These are phyloP conservation scores for Pseudochirops cupreus DNA, from an alignment of 2,797 vertebrate species.

Conservation along the genomic window DNA sequence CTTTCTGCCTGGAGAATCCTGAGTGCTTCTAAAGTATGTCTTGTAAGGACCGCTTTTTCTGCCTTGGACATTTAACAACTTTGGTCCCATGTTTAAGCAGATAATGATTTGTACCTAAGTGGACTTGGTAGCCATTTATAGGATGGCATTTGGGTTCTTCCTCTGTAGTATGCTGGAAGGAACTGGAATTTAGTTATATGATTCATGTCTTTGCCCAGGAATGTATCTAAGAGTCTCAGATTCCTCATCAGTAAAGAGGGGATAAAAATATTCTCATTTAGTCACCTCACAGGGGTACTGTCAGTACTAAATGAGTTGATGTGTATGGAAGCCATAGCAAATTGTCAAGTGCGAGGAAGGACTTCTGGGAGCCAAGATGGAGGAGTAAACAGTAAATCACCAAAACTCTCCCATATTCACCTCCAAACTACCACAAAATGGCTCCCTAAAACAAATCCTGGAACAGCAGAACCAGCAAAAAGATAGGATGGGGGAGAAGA, in stretches of 20 bases:
- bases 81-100: background rate
- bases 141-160: background rate
- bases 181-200: background rate
- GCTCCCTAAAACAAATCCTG: too few species aligned
- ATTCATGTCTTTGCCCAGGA: too few species aligned
- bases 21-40: slow-evolving; percentile 76
- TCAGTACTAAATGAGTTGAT: background rate
- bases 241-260: background rate
- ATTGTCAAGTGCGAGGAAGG: background rate
- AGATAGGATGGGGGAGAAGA: too few species aligned
- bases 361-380: too few species aligned
- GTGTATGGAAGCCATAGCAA: background rate
- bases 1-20: slow-evolving; percentile 77
- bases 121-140: background rate
- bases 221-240: background rate
- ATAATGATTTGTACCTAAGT: background rate
- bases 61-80: background rate
- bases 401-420: too few species aligned
- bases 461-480: too few species aligned
- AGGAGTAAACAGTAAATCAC: too few species aligned
- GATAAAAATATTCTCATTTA: background rate
- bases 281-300: background rate
- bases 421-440: too few species aligned
- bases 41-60: slow-evolving; percentile 27
- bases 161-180: background rate